phyloP scores from a whole-genome alignment of 2,113 vertebrate species.

The Boulengeromyrus knoepffleri region DNA sequence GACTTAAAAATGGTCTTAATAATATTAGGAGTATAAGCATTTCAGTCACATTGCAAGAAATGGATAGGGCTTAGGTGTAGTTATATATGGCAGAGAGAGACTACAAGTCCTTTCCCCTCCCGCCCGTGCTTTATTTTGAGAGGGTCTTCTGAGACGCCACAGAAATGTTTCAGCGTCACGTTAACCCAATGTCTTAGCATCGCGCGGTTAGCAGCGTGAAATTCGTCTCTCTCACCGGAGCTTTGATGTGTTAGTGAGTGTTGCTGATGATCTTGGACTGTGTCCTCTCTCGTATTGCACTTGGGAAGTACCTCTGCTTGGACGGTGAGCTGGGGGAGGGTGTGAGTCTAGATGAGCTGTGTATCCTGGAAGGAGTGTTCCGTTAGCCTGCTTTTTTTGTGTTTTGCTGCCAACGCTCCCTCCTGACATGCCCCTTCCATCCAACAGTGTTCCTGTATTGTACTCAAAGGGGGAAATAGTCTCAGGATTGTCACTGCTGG shows the following conservation, averaged over 20 bases:
- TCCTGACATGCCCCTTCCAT: background rate
- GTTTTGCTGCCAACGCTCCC: background rate
- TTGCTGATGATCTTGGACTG: background rate
- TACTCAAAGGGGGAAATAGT: background rate
- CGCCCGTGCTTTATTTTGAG: background rate
- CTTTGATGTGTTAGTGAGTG: background rate
- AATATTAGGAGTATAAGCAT: background rate
- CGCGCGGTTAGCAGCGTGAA: background rate
- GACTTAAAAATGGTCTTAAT: background rate
- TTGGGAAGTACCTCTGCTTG: background rate
- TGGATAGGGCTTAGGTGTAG: background rate
- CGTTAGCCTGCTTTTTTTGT: background rate
- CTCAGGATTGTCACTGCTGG: slow-evolving; percentile 4
- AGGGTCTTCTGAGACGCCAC: background rate
- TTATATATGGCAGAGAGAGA: background rate
- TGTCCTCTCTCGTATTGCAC: background rate
- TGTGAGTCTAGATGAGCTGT: background rate
- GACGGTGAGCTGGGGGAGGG: background rate
- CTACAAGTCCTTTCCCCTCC: background rate
- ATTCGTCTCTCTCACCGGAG: background rate
- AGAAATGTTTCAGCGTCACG: background rate
- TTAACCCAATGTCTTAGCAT: background rate
- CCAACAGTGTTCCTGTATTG: background rate
- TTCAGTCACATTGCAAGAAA: background rate
- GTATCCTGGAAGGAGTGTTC: background rate